Evolutionary conservation across 1,140 invertebrate genomes (phyloP).

Genomic region (Tetramorium parvispinum): DNA sequence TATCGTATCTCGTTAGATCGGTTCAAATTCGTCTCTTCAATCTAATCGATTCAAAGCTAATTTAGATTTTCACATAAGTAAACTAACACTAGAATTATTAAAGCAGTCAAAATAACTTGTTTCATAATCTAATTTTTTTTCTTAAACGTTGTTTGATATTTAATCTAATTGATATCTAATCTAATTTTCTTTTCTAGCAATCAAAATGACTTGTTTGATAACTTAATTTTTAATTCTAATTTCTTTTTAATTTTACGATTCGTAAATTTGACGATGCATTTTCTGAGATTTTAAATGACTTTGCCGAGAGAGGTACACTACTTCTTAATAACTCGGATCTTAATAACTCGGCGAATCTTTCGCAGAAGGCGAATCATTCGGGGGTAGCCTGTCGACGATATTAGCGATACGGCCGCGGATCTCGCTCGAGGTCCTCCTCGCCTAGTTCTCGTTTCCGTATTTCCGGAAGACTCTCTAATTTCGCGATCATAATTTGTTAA

Average conservation of each 20-base stretch:
- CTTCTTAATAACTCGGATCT: neutral
- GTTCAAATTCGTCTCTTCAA: neutral
- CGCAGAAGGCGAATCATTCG: neutral
- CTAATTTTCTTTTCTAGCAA: no score
- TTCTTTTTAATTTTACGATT: neutral
- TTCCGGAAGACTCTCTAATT: constrained; percentile 76
- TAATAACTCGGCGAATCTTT: neutral
- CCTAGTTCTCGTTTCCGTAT: constrained; percentile 61
- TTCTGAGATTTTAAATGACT: neutral
- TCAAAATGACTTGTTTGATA: no score
- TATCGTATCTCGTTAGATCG: neutral
- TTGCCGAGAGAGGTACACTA: neutral
- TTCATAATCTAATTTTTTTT: no score
- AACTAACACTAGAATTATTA: neutral
- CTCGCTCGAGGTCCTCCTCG: neutral
- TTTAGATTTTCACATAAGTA: neutral
- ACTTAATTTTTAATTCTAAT: neutral
- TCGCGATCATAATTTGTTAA: constrained; percentile 79
- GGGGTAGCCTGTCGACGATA: constrained; percentile 12
- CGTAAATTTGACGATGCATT: neutral
- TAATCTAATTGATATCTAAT: no score
- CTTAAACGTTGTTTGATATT: no score
- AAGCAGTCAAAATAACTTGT: neutral
- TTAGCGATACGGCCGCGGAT: neutral
- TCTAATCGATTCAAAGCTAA: neutral